Conservation (phyloP, 2,113 vertebrate species). For the Mandrillus leucophaeus region DNA sequence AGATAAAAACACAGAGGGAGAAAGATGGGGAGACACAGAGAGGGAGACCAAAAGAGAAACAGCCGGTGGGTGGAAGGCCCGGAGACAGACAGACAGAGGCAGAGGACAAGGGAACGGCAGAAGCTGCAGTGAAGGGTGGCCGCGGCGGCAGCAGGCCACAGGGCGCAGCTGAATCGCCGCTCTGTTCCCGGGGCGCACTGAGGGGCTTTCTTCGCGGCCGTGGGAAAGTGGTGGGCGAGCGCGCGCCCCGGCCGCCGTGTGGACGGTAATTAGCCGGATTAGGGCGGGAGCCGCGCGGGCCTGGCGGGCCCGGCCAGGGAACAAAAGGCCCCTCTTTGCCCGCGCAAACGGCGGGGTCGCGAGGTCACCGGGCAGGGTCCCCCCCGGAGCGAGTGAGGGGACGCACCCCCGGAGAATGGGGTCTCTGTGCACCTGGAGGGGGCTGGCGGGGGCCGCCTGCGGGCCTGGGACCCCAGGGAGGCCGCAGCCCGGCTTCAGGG, state of each 20-base stretch:
- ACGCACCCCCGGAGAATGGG: conserved; percentile 74
- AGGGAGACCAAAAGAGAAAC: background rate
- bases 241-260: conserved; percentile 79
- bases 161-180: conserved; percentile 80
- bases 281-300: conserved; percentile 84
- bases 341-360: conserved; percentile 73
- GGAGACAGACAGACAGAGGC: background rate
- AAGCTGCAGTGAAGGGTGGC: background rate
- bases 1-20: background rate
- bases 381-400: conserved; percentile 74
- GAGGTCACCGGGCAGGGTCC: conserved; percentile 84
- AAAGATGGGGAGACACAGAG: background rate
- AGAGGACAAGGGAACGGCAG: background rate
- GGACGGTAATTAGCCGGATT: conserved; percentile 90
- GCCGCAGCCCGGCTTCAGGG: background rate
- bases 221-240: conserved; percentile 91
- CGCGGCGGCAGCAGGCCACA: background rate
- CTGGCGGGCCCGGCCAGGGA: conserved; percentile 73
- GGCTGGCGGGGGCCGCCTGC: conserved; percentile 36
- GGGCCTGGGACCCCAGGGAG: background rate
- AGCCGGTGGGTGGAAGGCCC: background rate
- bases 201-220: conserved; percentile 89
- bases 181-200: conserved; percentile 85
- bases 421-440: conserved; percentile 73
- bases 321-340: conserved; percentile 86